phyloP scores from a whole-genome alignment of 2,797 vertebrate species.

The Streptopelia turtur region DNA sequence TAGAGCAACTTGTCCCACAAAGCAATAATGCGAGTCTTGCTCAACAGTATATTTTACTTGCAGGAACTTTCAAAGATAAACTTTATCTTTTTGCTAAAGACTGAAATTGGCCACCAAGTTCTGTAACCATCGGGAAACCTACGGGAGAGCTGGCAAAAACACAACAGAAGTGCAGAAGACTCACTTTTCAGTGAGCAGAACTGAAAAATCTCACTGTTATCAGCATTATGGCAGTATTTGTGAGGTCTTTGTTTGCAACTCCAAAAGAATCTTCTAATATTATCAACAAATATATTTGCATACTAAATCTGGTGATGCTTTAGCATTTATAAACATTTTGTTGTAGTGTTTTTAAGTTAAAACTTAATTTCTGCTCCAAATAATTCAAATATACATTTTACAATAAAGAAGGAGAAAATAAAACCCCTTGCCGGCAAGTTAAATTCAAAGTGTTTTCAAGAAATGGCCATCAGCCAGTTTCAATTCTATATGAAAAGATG shows the following conservation, averaged over 20 bases:
- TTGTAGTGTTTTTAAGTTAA: background rate
- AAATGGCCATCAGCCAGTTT: constrained; percentile 12
- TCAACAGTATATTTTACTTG: background rate
- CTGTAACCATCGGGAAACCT: background rate
- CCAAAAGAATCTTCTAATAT: background rate
- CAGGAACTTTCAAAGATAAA: background rate
- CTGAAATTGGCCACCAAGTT: background rate
- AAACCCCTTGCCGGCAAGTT: background rate
- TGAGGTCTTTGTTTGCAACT: background rate
- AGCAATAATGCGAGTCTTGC: background rate
- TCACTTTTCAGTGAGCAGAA: background rate
- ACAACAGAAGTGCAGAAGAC: fast-evolving
- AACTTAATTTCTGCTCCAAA: constrained; percentile 16
- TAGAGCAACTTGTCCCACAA: background rate
- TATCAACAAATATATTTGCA: background rate
- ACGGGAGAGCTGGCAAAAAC: background rate
- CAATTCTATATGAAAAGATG: background rate
- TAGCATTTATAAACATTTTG: background rate
- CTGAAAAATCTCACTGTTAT: background rate
- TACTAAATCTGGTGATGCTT: background rate
- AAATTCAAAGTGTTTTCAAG: constrained; percentile 7
- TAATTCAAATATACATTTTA: constrained; percentile 8
- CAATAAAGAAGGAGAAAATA: background rate
- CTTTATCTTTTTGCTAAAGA: background rate
- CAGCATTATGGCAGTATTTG: background rate